Evolutionary conservation across 2,888 invertebrate genomes (phyloP).

Genomic region (Crioceris asparagi): DNA sequence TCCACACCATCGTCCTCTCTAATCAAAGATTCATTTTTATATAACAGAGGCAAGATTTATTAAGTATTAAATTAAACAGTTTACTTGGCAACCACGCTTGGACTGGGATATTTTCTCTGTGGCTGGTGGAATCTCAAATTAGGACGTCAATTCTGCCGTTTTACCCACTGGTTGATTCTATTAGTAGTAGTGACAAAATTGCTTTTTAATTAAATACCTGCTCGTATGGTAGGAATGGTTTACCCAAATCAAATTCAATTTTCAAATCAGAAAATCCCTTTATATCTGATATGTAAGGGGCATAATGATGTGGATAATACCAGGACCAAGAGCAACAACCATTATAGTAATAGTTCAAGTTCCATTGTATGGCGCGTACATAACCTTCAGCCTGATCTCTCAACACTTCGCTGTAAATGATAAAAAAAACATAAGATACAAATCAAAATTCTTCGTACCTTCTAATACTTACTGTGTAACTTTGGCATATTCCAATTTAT

Average conservation of each 20-base stretch:
- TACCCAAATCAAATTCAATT: conserved; percentile 73
- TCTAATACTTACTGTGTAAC: conserved; percentile 61
- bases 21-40: too few species aligned
- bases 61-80: too few species aligned
- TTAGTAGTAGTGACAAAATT: too few species aligned
- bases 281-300: conserved; percentile 92
- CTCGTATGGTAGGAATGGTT: conserved; percentile 87
- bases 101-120: too few species aligned
- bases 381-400: conserved; percentile 78
- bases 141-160: too few species aligned
- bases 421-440: background rate
- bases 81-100: too few species aligned
- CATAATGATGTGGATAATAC: conserved; percentile 96
- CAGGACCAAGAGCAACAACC: conserved; percentile 97
- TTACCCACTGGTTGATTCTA: too few species aligned
- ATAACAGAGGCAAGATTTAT: too few species aligned
- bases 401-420: conserved; percentile 55
- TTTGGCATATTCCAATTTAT: conserved; percentile 70
- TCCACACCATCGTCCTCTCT: too few species aligned
- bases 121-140: too few species aligned
- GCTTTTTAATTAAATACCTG: conserved; percentile 53
- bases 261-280: conserved; percentile 59
- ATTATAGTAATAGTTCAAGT: conserved; percentile 89
- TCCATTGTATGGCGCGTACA: conserved; percentile 92
- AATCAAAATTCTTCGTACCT: background rate